A percentile compares a stretch with the other conserved stretches of the same genome.
phyloP scores from a whole-genome alignment of 2,113 vertebrate species.

The Bagarius yarrelli region DNA sequence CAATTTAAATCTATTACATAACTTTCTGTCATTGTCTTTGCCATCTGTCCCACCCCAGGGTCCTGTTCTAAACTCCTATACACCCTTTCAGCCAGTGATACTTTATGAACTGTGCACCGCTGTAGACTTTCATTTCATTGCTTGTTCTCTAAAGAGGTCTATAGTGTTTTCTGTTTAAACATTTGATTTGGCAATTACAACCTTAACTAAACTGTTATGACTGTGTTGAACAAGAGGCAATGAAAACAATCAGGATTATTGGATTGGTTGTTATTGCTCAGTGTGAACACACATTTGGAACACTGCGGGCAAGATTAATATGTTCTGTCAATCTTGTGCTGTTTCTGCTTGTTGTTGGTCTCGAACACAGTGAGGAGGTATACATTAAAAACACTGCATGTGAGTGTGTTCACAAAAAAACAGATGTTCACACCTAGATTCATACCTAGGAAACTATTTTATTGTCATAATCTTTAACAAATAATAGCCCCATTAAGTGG shows the following conservation, averaged over 20 bases:
- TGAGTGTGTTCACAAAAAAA: constrained; percentile 35
- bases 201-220: constrained; percentile 5
- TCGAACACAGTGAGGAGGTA: neutral
- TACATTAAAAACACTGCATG: neutral
- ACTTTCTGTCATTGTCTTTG: neutral
- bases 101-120: neutral
- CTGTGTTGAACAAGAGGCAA: neutral
- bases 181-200: constrained; percentile 21
- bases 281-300: neutral
- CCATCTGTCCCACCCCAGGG: neutral
- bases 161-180: neutral
- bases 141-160: neutral
- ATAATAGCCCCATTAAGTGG: constrained; percentile 31
- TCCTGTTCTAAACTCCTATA: neutral
- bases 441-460: constrained; percentile 45
- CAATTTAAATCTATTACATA: neutral
- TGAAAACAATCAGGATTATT: constrained; percentile 26
- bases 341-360: constrained; percentile 30
- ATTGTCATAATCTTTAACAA: constrained; percentile 7
- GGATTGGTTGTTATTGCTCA: constrained; percentile 7
- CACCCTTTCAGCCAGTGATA: constrained; percentile 1
- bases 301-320: neutral
- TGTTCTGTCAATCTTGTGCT: neutral
- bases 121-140: constrained; percentile 2
- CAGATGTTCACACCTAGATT: constrained; percentile 59